Evolutionary conservation across 2,113 vertebrate species (phyloP).

Genomic region (Otus sunia): DNA sequence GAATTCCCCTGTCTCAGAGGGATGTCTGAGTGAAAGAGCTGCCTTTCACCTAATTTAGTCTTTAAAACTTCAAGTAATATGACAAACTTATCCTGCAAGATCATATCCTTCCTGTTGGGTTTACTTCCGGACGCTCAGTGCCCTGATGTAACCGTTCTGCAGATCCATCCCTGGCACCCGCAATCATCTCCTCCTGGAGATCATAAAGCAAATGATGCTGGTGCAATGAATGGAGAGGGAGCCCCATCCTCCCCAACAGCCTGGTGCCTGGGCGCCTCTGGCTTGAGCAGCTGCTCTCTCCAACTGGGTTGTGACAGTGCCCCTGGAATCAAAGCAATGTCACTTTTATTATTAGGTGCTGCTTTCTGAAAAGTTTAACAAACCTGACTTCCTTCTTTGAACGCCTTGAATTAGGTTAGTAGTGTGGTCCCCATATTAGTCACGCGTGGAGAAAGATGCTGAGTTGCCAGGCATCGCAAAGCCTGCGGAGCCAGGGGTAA

Average conservation of each 20-base stretch:
- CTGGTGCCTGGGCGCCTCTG: not conserved
- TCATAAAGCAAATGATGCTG: not conserved
- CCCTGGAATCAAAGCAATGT: not conserved
- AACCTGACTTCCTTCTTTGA: not conserved
- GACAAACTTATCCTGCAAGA: not conserved
- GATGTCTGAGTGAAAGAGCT: not conserved
- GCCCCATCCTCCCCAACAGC: not conserved
- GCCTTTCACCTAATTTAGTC: not conserved
- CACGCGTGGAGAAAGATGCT: not conserved
- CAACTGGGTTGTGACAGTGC: not conserved
- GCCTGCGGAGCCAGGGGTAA: not conserved
- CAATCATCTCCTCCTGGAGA: not conserved
- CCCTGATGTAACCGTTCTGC: not conserved
- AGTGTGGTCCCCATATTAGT: not conserved
- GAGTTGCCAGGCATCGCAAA: not conserved
- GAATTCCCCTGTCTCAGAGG: not conserved
- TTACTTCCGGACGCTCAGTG: not conserved
- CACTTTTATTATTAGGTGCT: not conserved
- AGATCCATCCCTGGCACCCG: not conserved
- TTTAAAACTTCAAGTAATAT: not conserved
- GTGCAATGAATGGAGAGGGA: not conserved
- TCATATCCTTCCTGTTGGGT: not conserved
- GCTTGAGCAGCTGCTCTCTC: not conserved
- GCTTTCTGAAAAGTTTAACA: not conserved
- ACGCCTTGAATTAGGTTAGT: not conserved